Conservation (phyloP, 2,797 vertebrate genomes). For the Cossypha dichroa region DNA sequence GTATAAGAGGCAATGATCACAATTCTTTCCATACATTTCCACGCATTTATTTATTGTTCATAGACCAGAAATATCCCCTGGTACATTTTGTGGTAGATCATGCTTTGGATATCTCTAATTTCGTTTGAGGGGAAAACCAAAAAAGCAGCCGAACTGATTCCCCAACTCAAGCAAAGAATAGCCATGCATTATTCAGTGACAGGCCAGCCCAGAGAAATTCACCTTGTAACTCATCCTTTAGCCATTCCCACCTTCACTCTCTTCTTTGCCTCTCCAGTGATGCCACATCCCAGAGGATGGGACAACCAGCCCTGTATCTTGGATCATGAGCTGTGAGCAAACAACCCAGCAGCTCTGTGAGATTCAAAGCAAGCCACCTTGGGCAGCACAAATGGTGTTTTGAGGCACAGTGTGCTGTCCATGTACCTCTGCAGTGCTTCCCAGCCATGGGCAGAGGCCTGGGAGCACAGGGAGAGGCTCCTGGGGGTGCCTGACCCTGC, state of each 20-base stretch:
- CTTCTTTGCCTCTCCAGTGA: not conserved
- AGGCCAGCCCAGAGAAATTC: not conserved
- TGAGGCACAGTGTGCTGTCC: not conserved
- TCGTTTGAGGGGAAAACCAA: not conserved
- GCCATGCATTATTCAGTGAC: not conserved
- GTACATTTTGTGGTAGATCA: fast-evolving
- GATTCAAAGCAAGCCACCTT: not conserved
- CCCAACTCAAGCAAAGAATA: not conserved
- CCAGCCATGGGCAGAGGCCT: fast-evolving
- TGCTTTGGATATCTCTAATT: not conserved
- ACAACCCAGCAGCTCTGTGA: not conserved
- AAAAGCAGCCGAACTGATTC: not conserved
- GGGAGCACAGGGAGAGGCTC: not conserved
- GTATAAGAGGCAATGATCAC: not conserved
- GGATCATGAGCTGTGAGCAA: not conserved
- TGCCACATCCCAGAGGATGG: not conserved
- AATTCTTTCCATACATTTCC: not conserved
- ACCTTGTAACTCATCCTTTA: not conserved
- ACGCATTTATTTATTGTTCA: not conserved
- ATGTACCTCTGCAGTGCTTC: not conserved
- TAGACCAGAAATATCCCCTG: not conserved
- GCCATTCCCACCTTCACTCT: not conserved
- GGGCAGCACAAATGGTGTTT: not conserved
- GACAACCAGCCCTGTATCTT: not conserved
- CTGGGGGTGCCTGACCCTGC: not conserved